A percentile compares a stretch with the other conserved stretches of the same genome.
Conservation (phyloP, 2,888 invertebrate genomes). For the Rhingia campestris region DNA sequence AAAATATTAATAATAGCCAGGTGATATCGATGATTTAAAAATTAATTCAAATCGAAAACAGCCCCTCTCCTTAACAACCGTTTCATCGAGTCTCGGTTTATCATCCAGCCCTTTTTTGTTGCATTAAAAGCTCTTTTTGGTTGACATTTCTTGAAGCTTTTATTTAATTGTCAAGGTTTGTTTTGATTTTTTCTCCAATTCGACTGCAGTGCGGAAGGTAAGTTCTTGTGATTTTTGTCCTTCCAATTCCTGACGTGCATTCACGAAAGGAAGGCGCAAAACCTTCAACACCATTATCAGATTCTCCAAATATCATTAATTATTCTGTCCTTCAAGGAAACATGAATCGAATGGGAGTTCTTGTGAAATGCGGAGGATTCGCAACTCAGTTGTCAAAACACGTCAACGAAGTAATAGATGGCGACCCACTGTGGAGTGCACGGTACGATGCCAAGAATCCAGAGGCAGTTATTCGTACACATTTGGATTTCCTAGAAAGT, state of each 20-base stretch:
- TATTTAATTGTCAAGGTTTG: conserved; percentile 59
- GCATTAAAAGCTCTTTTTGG: conserved; percentile 38
- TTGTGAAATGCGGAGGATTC: conserved; percentile 89
- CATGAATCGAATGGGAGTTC: conserved; percentile 77
- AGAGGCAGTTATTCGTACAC: conserved; percentile 89
- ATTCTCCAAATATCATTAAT: background rate
- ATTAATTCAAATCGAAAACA: too few species aligned
- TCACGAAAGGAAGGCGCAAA: conserved; percentile 2
- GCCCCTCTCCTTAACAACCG: too few species aligned
- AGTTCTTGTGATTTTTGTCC: conserved; percentile 16
- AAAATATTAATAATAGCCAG: too few species aligned
- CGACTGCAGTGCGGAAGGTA: conserved; percentile 47
- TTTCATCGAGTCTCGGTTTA: conserved; percentile 49
- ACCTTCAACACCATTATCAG: background rate
- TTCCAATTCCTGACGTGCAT: background rate
- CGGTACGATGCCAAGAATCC: conserved; percentile 90
- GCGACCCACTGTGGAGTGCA: conserved; percentile 95
- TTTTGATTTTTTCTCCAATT: conserved; percentile 53
- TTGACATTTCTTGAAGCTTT: conserved; percentile 53
- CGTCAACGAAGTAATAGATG: conserved; percentile 89
- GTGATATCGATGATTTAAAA: too few species aligned
- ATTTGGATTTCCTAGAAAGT: conserved; percentile 91
- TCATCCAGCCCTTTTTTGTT: background rate
- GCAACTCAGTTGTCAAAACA: conserved; percentile 90
- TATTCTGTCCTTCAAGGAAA: background rate